phyloP scores from a whole-genome alignment of 1,140 invertebrate species.

The Galleria mellonella region DNA sequence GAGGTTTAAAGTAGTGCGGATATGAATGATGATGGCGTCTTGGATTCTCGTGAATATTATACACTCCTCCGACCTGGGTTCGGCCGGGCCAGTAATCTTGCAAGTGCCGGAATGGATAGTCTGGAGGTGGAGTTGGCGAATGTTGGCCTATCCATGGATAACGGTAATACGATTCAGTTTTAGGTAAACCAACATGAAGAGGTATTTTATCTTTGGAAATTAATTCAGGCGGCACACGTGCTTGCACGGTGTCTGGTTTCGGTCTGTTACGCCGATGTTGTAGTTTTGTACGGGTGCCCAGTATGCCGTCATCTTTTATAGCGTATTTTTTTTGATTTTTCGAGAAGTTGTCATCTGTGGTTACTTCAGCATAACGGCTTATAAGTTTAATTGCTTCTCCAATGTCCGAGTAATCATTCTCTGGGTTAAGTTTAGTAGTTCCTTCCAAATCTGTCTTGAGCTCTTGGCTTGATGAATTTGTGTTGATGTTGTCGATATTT shows the following conservation, averaged over 20 bases:
- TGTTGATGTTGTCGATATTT: constrained; percentile 11
- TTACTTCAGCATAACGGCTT: constrained; percentile 64
- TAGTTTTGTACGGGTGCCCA: constrained; percentile 60
- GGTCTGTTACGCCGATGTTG: constrained; percentile 57
- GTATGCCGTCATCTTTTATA: constrained; percentile 42
- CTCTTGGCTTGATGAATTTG: constrained; percentile 14
- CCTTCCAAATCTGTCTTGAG: constrained; percentile 37
- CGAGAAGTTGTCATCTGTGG: constrained; percentile 59
- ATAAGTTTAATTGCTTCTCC: constrained; percentile 67
- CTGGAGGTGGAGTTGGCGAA: constrained; percentile 36
- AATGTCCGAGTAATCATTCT: constrained; percentile 68
- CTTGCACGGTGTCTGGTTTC: constrained; percentile 20
- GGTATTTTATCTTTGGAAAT: constrained; percentile 11
- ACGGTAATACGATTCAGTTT: constrained; percentile 38
- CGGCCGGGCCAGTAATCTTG: constrained; percentile 66
- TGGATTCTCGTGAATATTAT: constrained; percentile 51
- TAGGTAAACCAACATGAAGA: constrained; percentile 18
- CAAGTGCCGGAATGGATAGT: constrained; percentile 57
- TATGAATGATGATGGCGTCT: constrained; percentile 61
- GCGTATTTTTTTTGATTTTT: constrained; percentile 48
- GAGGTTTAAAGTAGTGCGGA: constrained; percentile 49
- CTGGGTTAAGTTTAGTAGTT: constrained; percentile 56
- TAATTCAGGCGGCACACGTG: constrained; percentile 9
- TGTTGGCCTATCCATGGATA: constrained; percentile 52
- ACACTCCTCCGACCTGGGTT: constrained; percentile 48